A percentile compares a stretch with the other conserved stretches of the same genome.
phyloP scores from a whole-genome alignment of 2,797 vertebrate species.

The Tangara arthus region DNA sequence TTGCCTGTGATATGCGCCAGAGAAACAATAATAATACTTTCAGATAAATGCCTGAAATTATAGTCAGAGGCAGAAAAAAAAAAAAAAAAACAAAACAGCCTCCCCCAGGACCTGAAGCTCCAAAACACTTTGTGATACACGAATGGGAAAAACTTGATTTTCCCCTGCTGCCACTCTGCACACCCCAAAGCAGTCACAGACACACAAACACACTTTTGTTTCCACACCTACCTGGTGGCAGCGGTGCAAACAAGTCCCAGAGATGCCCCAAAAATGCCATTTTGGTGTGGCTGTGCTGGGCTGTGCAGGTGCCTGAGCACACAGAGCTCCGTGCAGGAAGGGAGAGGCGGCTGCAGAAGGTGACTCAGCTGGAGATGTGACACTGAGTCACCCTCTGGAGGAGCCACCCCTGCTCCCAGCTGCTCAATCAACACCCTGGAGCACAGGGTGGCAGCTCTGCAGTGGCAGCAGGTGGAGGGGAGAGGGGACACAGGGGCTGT shows the following conservation, averaged over 20 bases:
- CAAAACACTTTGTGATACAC: fast-evolving
- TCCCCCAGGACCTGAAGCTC: background rate
- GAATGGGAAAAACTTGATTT: background rate
- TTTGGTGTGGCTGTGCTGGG: too few relatives aligned
- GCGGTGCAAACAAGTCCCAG: background rate
- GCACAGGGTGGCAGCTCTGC: background rate
- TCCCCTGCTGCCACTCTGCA: background rate
- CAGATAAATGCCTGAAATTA: background rate
- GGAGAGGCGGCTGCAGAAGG: background rate
- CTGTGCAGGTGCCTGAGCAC: background rate
- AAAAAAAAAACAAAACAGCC: background rate
- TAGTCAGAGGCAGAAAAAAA: background rate
- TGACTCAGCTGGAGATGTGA: conserved; percentile 25
- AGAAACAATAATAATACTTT: background rate
- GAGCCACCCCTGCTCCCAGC: background rate
- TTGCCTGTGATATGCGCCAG: background rate
- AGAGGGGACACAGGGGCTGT: too few relatives aligned
- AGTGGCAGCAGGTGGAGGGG: background rate
- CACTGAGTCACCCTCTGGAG: conserved; percentile 13
- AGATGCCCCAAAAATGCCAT: background rate
- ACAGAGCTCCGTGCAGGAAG: background rate
- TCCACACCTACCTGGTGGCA: background rate
- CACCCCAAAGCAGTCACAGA: fast-evolving
- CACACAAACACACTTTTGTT: fast-evolving
- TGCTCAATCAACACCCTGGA: fast-evolving